phyloP scores from a whole-genome alignment of 2,113 vertebrate genomes.

The Macroglossus sobrinus region DNA sequence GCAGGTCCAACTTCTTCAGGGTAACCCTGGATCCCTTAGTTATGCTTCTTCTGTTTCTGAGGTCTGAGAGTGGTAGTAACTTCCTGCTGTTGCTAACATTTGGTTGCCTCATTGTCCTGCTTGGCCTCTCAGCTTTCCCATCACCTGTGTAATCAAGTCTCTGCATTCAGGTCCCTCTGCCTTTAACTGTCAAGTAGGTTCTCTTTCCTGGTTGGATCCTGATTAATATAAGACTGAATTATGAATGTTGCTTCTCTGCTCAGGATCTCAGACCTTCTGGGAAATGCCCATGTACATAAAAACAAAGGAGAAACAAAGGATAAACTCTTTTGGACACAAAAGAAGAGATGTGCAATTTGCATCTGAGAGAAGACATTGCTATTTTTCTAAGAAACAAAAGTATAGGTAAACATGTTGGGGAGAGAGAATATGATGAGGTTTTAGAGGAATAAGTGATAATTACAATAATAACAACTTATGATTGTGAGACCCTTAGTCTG shows the following conservation, averaged over 20 bases:
- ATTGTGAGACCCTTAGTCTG: neutral
- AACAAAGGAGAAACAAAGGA: neutral
- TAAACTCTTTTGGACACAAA: neutral
- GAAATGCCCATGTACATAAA: neutral
- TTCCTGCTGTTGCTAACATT: neutral
- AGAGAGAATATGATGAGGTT: neutral
- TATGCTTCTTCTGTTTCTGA: neutral
- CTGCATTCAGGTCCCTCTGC: neutral
- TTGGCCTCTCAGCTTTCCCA: neutral
- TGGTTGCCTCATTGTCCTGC: neutral
- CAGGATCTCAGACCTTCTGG: neutral
- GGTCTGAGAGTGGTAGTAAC: neutral
- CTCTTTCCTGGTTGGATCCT: neutral
- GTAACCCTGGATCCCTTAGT: neutral
- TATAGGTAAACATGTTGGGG: neutral
- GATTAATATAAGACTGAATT: neutral
- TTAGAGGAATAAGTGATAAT: neutral
- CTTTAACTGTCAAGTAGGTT: neutral
- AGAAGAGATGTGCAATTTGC: neutral
- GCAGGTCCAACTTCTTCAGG: neutral
- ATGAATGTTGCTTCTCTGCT: neutral
- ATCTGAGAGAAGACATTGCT: neutral
- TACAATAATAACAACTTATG: neutral
- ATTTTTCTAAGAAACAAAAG: neutral
- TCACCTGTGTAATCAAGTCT: neutral